Base-by-base conservation (phyloP, 2,797 vertebrate species). In the Microtus obscurus region DNA sequence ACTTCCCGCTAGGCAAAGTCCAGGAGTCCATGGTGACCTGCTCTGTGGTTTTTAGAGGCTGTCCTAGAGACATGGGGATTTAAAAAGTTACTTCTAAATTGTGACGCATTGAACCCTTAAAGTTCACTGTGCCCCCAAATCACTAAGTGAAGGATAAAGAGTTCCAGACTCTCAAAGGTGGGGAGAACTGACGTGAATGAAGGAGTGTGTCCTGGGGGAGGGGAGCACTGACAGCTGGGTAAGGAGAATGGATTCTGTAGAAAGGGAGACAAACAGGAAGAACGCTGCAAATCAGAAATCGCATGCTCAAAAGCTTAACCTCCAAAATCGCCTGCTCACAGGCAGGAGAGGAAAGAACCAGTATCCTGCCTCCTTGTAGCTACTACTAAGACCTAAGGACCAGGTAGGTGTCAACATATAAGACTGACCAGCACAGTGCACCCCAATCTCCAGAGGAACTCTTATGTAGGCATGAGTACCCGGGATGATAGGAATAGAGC, bases 401-500 rank as follows among this genome's bases (percentile, higher is more conserved):
- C 96, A 48, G 31, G 1, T 67, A 48, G 31, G 2, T 67, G 80
- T 95, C 73, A 92, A 76, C 48, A 17, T 21, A 37, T 6, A 29
- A 37, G n/a, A 79, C 48, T 69, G 83, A 91, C 67, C 53, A 40
- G 23, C 31, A 63, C 16, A 14, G 53, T 43, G 45, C n/a, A 29
- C 45, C 79, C 7, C 7, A 45, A n/a, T 40, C 67, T 91, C 81
- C 3, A 16, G 23, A 85, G 16, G 56, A 87, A 88, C 69, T 71
- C 82, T 90, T 82, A 61, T 37, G 53, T 51, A 94, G 53, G 69
- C 51, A 56, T 87, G 48, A 89, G n/a, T 63, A 86, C 74, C 59
- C 29, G 51, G 78, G 13, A n/a, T 79, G 81, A 80, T n/a, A 91
- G 76, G 65, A 13, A 48, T 61, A 81, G 51, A 87, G 79, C 74